Evolutionary conservation across 2,113 vertebrate species (phyloP), one percentile per base, ranked within the genome.

Genomic region (Xenotilapia longispinis): DNA sequence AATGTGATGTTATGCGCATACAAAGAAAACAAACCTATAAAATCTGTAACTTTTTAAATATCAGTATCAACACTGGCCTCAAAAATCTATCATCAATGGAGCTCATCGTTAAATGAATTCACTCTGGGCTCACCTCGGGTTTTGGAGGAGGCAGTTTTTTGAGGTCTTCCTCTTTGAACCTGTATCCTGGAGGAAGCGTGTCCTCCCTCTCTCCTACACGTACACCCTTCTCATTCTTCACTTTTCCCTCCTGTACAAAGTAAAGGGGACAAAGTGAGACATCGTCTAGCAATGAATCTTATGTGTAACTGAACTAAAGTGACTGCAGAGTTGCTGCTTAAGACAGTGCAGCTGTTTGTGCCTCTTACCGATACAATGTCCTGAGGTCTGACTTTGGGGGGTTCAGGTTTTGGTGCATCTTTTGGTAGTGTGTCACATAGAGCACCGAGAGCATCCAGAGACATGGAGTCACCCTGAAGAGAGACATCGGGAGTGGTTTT

Each of bases 151-250:
- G 95, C 19, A 87, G 80, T 11, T 95, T 92, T 49, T 82, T 83
- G 1, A 89, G 87, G 21, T 95, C 81, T 2, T 94, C 93, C 68
- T 87, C 38, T 9, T 92, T 83, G 23, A 94, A 95, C 85, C 95
- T 95, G 92, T 97, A 97, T 0, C 14, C 79, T 60, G 96, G 95
- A 42, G 92, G 94, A 57, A 96, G 80, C 0, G 95, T 58, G 78
- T 95, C 94, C 0, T 96, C 96, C 33, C 90, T 87, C 89, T 96
- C 96, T 21, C 96, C 96, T 1, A 96, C 94, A 15, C 6, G 84
- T 21, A 96, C 95, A 7, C 92, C 95, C 68, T 96, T 92, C 87
- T 95, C 87, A 28, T 89, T 51, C 38, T 82, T 91, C 14, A 55
- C 2, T 60, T 93, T 91, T 7, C 23, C 84, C 88, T 96, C 96